Base-by-base conservation (phyloP, 1,140 invertebrate genomes). In the Drosophila teissieri region DNA sequence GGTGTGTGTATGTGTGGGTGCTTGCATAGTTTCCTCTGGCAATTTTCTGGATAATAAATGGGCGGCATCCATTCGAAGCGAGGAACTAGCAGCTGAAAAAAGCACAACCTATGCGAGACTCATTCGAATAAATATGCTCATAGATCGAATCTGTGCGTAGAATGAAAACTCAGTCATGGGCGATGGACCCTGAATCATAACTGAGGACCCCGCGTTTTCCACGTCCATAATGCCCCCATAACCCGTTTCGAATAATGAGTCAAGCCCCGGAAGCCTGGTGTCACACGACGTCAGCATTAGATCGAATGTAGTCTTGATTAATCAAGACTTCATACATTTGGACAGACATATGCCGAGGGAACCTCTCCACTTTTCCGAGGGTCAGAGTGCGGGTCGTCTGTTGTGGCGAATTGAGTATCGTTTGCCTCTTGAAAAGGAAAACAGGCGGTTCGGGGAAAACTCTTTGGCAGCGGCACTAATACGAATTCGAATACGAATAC, bases 291-390 rank as follows among this genome's bases (percentile, higher is more conserved):
- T 64, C 69, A 73, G 42, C 48, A 36, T 58, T 63, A 52, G 67
- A 79, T 77, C 48, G 53, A 58, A 60, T 61, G 27, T 58, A 67
- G 45, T 63, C 73, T 73, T 48, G 81, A 84, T 84, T 84, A 84
- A 80, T 80, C 73, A 86, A 79, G 57, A 45, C 48, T 24, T 4
- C 4, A 4, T 24, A 5, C 22, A 4, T 19, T 19, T 19, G 19
- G 19, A 19, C 19, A 19, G 19, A 19, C 19, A 44, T 37, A 46
- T 37, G 17, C 39, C n/a, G 15, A 7, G 7, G 12, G 7, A 10
- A 22, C 37, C 46, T 40, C 22, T 52, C 22, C 27, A 7, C 8
- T 39, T 22, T 7, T 46, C 67, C 8, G 27, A 34, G 58, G 53
- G 72, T 75, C 72, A 69, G 58, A 72, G 63, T 84, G 80, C 80